Percentiles rank a stretch among this genome's conserved stretches.
Conservation (phyloP, 1,140 invertebrate genomes). For the Pachypsylla venusta region DNA sequence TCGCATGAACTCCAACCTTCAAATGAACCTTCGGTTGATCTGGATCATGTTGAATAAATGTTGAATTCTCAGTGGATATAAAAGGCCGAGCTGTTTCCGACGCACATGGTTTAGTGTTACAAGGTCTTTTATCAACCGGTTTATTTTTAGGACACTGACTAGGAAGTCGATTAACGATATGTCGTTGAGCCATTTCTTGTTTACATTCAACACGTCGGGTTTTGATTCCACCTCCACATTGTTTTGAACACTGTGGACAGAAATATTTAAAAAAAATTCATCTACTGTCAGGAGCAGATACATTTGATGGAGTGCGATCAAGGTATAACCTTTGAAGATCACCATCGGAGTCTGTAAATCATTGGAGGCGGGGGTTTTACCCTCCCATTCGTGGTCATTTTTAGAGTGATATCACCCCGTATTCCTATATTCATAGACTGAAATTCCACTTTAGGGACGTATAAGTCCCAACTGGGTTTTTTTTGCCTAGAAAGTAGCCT, state of each 20-base stretch:
- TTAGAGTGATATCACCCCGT: too few relatives aligned
- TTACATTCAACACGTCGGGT: conserved; percentile 58
- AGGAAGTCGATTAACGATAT: conserved; percentile 53
- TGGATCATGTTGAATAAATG: conserved; percentile 61
- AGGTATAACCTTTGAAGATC: too few relatives aligned
- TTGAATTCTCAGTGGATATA: conserved; percentile 45
- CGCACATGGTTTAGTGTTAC: conserved; percentile 62
- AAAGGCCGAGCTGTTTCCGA: conserved; percentile 45
- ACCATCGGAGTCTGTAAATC: too few relatives aligned
- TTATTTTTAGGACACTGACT: conserved; percentile 50
- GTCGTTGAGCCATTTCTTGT: conserved; percentile 78
- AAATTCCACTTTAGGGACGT: too few relatives aligned
- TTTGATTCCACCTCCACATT: conserved; percentile 79
- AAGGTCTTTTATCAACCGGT: conserved; percentile 55
- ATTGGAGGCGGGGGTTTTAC: too few relatives aligned
- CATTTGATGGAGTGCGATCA: too few relatives aligned
- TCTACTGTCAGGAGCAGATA: too few relatives aligned
- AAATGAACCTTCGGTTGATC: conserved; percentile 52
- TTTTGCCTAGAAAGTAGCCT: too few relatives aligned
- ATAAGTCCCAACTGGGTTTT: too few relatives aligned
- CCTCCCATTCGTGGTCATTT: too few relatives aligned
- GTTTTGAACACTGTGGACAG: conserved; percentile 54
- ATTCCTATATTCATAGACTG: too few relatives aligned
- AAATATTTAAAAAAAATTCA: too few relatives aligned
- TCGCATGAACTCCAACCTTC: conserved; percentile 69